Percentiles rank a stretch among this genome's conserved stretches.
Evolutionary conservation across 2,797 vertebrate species (phyloP).

Genomic region (Lagodon rhomboides): DNA sequence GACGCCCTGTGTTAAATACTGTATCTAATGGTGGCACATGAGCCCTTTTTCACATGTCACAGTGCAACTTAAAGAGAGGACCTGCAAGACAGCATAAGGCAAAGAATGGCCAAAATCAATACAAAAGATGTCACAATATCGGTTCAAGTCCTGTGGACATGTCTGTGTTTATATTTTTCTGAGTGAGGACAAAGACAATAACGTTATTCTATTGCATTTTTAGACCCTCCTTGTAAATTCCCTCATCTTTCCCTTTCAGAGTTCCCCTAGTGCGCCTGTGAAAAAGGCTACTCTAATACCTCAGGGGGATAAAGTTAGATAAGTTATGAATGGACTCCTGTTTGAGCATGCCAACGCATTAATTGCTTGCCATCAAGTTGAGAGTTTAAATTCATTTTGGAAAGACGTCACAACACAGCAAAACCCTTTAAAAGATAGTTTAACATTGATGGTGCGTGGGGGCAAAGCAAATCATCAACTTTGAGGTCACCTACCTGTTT

Average conservation of each 20-base stretch:
- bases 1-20: not conserved
- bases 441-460: not conserved
- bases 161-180: too few relatives aligned
- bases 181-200: too few relatives aligned
- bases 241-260: not conserved
- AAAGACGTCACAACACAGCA: not conserved
- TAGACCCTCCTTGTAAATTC: not conserved
- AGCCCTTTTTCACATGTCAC: not conserved
- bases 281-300: not conserved
- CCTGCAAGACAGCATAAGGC: not conserved
- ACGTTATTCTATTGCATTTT: too few relatives aligned
- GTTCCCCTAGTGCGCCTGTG: not conserved
- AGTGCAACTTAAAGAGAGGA: not conserved
- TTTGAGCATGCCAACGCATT: not conserved
- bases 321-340: not conserved
- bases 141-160: too few relatives aligned
- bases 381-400: not conserved
- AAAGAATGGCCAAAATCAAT: not conserved
- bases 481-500: slow-evolving; percentile 45
- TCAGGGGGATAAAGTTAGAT: not conserved
- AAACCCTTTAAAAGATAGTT: not conserved
- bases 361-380: not conserved
- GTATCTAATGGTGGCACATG: not conserved
- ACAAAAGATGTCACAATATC: not conserved
- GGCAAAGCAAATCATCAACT: not conserved